phyloP scores from a whole-genome alignment of 2,113 vertebrate genomes.

The Cinclus cinclus region DNA sequence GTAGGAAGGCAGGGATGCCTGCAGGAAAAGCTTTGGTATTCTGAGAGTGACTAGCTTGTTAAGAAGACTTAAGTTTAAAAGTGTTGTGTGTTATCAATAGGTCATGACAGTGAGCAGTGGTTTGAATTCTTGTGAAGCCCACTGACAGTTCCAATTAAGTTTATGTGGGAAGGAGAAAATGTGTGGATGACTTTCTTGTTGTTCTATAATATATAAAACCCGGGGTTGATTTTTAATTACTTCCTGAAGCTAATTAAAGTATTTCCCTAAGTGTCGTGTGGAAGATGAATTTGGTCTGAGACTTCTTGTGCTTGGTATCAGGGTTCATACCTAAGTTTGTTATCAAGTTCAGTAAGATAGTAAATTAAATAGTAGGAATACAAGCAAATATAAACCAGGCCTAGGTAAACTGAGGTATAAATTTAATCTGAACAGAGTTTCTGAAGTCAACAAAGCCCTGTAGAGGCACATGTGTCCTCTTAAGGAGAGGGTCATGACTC shows the following conservation, averaged over 20 bases:
- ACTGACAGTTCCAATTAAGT: background rate
- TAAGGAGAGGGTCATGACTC: background rate
- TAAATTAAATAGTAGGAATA: background rate
- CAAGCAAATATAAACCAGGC: background rate
- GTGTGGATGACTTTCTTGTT: background rate
- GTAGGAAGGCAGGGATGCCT: background rate
- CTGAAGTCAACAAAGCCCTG: background rate
- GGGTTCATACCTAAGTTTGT: background rate
- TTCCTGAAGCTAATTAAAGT: background rate
- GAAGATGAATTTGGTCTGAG: background rate
- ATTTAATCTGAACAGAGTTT: background rate
- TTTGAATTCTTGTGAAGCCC: background rate
- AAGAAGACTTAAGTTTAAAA: background rate
- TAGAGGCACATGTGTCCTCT: background rate
- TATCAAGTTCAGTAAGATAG: background rate
- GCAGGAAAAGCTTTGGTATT: background rate
- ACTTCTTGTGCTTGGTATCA: background rate
- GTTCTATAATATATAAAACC: background rate
- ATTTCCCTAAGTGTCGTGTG: background rate
- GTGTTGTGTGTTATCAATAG: background rate
- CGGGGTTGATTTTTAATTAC: background rate
- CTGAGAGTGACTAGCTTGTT: background rate
- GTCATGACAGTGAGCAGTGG: background rate
- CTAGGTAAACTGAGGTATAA: background rate
- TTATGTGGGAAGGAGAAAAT: background rate